Base-by-base conservation (phyloP, 1,140 invertebrate genomes). In the Octopus sinensis region DNA sequence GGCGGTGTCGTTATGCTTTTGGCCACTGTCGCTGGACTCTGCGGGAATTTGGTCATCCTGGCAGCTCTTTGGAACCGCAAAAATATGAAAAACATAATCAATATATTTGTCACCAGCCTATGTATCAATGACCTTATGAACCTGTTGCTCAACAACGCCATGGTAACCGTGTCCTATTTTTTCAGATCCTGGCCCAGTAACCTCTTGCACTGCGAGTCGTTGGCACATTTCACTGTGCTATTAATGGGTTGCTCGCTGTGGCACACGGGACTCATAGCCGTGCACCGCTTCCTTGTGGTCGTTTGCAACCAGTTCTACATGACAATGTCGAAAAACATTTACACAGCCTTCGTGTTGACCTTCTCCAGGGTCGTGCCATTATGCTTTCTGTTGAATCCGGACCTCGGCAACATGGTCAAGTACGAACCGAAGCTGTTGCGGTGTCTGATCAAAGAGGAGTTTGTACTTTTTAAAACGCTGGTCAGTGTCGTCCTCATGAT, bases 71-170 rank as follows among this genome's bases (percentile, higher is more conserved):
- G 87, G 23, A 84, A 84, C 4, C 86, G 86, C 68, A 83, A 85
- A 76, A 86, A 90, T 80, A 56, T 90, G n/a, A 86, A 86, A 51
- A 89, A 87, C 81, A 88, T 88, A 62, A 89, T 90, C 71, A 90
- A 90, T 79, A 86, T 90, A 54, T 90, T 90, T 79, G 88, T 90
- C 43, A 87, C 88, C 51, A 91, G 89, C 83, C 82, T 91, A 13
- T 90, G 90, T 81, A 88, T 91, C 75, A 91, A 91, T 79, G 90
- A 91, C 79, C 86, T 91, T 23, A 83, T 90, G 51, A 90, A 90
- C 80, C 86, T 90, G n/a, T 84, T 86, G 73, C 85, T 91, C 71
- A 90, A 88, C 82, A 89, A 90, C 82, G 86, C 87, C n/a, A 81
- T 90, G n/a, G 89, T 91, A 13, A 85, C 89, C 23, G 81, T 88